Evolutionary conservation across 2,113 vertebrate species (phyloP), one percentile per base, ranked within the genome.

Genomic region (Melanerpes aurifrons): DNA sequence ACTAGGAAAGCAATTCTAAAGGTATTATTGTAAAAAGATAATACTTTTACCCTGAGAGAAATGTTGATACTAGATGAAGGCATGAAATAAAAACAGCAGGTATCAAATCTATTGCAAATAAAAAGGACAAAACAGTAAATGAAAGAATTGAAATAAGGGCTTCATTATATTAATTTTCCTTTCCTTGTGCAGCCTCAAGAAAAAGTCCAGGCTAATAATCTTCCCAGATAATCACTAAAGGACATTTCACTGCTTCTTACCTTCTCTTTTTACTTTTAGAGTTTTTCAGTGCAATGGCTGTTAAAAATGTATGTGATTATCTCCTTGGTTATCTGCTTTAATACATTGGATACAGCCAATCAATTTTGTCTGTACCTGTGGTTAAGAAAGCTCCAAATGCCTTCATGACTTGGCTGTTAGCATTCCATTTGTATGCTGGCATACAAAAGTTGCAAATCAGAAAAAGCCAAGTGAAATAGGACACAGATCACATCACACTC

Each of bases 41-140:
- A 78, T 87, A 79, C 47, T 85, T 95, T 47, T 70, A 87, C 37
- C 78, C 43, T 59, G 43, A 82, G 64, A 96, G 43, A 94, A 95
- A 89, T 25, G 22, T 20, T 84, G 67, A 66, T 93, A 92, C 86
- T 71, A 89, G 20, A 79, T 66, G 81, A 88, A 90, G 9, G 43
- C 66, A 87, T 88, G 81, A 92, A 57, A 73, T 92, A 86, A 93
- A 95, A 87, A 4, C 91, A 95, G 82, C 92, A 93, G 90, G 96
- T 66, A 48, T 86, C 78, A 91, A 95, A 94, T 83, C 37, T 84
- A 93, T 89, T 94, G 62, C 78, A 92, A 88, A 91, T 32, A 85
- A 79, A 87, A 89, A 90, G 57, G 56, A 48, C 18, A 91, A 92
- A 92, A 63, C 9, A 40, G 64, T 64, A 94, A 88, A 92, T 79